Evolutionary conservation across 2,113 vertebrate genomes (phyloP).

Genomic region (Saguinus midas): DNA sequence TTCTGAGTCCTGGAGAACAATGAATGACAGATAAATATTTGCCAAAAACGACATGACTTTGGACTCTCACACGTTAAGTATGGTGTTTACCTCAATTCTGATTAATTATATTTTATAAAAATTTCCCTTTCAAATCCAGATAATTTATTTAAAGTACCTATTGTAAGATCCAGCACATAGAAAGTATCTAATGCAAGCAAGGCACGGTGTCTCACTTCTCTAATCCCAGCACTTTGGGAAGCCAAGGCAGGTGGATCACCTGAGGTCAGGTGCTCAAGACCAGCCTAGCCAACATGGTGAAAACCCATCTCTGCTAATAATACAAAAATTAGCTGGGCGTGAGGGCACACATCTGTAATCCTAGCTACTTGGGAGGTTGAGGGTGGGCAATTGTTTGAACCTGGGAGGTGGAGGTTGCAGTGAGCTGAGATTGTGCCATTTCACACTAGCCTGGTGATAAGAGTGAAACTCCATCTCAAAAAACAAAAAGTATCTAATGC

Average conservation of each 20-base stretch:
- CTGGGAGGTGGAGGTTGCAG: too few relatives aligned
- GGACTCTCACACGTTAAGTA: background rate
- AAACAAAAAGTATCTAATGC: background rate
- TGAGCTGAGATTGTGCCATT: background rate
- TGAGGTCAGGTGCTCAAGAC: too few relatives aligned
- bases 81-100: background rate
- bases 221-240: too few relatives aligned
- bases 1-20: background rate
- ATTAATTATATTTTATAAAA: background rate
- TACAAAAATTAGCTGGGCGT: too few relatives aligned
- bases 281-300: too few relatives aligned
- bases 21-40: slow-evolving; percentile 1
- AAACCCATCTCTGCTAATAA: too few relatives aligned
- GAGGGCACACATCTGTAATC: too few relatives aligned
- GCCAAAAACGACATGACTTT: background rate
- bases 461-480: background rate
- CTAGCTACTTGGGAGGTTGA: too few relatives aligned
- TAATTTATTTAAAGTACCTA: background rate
- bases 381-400: too few relatives aligned
- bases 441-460: background rate
- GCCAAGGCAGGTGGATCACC: too few relatives aligned
- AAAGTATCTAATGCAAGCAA: background rate
- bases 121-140: background rate
- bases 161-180: background rate
- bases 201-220: too few relatives aligned